These are phyloP conservation scores for Macrotus californicus DNA, from an alignment of 2,113 vertebrate genomes.

Conservation along the genomic window DNA sequence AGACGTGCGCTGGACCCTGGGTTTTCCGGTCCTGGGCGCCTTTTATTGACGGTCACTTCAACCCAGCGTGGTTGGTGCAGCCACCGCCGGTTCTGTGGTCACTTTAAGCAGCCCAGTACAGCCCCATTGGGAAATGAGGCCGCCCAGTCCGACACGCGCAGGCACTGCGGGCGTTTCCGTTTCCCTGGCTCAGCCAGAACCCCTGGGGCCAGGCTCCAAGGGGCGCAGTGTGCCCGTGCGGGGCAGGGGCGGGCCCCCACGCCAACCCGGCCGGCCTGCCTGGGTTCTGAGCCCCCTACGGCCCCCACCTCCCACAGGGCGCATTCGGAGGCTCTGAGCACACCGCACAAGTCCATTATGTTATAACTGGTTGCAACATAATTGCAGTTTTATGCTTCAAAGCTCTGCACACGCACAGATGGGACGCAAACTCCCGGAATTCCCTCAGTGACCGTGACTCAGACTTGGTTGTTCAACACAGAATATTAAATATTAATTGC, in stretches of 20 bases:
- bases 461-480: background rate
- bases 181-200: background rate
- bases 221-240: accelerated
- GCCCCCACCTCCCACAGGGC: background rate
- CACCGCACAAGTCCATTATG: background rate
- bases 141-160: accelerated
- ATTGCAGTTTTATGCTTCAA: slow-evolving; percentile 23
- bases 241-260: background rate
- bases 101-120: background rate
- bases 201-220: background rate
- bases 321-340: background rate
- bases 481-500: slow-evolving; percentile 42
- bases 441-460: slow-evolving; percentile 27
- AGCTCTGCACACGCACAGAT: slow-evolving; percentile 32
- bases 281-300: background rate
- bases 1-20: no score
- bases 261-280: background rate
- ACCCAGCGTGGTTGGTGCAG: background rate
- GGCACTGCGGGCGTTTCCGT: no score
- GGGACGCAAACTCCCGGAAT: slow-evolving; percentile 26
- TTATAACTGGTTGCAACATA: slow-evolving; percentile 31
- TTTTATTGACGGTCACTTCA: background rate
- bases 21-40: background rate
- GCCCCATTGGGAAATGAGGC: background rate
- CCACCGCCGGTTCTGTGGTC: no score